phyloP scores from a whole-genome alignment of 1,140 invertebrate genomes.

The Apocrypta bakeri region DNA sequence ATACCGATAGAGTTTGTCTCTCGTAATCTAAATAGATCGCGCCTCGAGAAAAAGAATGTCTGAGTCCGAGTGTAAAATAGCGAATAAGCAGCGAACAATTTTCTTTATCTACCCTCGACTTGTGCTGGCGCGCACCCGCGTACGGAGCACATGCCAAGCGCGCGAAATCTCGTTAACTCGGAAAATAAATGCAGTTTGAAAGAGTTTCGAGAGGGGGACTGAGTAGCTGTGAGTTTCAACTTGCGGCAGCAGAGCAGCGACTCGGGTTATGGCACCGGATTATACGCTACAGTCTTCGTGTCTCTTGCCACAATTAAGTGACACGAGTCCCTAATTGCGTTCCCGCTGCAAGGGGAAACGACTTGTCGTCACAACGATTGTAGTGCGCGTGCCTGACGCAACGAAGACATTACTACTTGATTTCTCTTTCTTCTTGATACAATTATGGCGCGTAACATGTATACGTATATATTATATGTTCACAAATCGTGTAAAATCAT shows the following conservation, averaged over 20 bases:
- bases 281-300: neutral
- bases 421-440: neutral
- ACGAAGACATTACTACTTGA: neutral
- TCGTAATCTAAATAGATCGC: neutral
- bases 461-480: too few species aligned
- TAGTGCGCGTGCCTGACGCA: conserved; percentile 41
- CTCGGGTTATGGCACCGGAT: neutral
- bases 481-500: too few species aligned
- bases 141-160: neutral
- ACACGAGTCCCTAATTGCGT: conserved; percentile 59
- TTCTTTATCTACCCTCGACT: neutral
- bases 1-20: neutral
- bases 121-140: neutral
- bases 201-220: neutral
- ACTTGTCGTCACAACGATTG: neutral
- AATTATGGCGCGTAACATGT: too few species aligned
- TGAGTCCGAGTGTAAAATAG: neutral
- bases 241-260: neutral
- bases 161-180: neutral
- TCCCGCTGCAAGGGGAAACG: neutral
- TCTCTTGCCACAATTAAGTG: conserved; percentile 53
- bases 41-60: neutral
- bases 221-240: neutral
- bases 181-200: conserved; percentile 15
- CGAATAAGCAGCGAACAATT: neutral